Percentiles rank a stretch among this genome's conserved stretches.
Evolutionary conservation across 2,888 invertebrate genomes (phyloP).

Genomic region (Cataglyphis altisquamis): DNA sequence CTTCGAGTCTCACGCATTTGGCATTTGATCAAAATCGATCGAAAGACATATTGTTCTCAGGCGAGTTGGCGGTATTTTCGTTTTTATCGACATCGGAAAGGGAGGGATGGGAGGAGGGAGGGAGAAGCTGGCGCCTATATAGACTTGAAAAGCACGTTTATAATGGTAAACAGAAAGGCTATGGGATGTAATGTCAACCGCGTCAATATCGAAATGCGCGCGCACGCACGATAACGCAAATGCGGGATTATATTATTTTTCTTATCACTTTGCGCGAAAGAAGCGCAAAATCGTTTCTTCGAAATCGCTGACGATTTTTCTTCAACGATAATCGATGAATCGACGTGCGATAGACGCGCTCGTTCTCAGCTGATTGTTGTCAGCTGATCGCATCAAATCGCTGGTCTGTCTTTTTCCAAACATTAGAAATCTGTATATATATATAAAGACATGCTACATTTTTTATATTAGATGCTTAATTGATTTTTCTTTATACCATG

Average conservation of each 20-base stretch:
- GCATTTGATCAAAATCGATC: constrained; percentile 38
- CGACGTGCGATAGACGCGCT: not conserved
- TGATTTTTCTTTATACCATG: not conserved
- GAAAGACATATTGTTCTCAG: not conserved
- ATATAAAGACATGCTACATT: not conserved
- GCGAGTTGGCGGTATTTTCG: not conserved
- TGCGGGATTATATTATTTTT: not conserved
- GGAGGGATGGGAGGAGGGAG: not conserved
- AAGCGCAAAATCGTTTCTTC: not conserved
- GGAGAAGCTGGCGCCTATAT: not conserved
- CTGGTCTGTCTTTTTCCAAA: not conserved
- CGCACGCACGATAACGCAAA: not conserved
- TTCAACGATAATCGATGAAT: not conserved
- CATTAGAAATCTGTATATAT: not conserved
- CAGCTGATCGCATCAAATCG: not conserved
- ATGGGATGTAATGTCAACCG: not conserved
- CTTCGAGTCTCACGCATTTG: constrained; percentile 15
- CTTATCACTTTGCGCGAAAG: not conserved
- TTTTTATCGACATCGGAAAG: not conserved
- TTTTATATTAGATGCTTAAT: not conserved
- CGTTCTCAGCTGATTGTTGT: not conserved
- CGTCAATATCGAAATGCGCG: constrained; percentile 16
- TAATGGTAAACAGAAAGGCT: constrained; percentile 3
- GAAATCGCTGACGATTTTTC: not conserved
- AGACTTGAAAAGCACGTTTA: not conserved